Percentiles rank a stretch among this genome's conserved stretches.
These are phyloP conservation scores for Istiophorus platypterus DNA, from an alignment of 2,113 vertebrate species.

Conservation along the genomic window DNA sequence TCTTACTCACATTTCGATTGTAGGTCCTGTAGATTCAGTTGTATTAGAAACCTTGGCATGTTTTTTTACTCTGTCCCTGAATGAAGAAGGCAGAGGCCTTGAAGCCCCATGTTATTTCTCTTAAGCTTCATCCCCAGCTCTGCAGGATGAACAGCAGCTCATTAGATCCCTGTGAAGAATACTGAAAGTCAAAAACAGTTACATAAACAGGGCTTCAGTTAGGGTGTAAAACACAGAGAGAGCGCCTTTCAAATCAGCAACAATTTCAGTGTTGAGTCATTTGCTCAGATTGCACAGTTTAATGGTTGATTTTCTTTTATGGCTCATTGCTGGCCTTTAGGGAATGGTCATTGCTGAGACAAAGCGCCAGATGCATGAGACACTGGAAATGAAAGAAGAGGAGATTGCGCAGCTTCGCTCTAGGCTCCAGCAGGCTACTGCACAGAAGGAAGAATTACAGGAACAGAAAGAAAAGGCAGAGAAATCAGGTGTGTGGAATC, in stretches of 20 bases:
- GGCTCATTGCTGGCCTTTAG: constrained; percentile 77
- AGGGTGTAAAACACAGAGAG: constrained; percentile 9
- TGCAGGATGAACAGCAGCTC: constrained; percentile 51
- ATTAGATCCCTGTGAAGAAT: constrained; percentile 55
- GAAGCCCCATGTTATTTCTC: constrained; percentile 54
- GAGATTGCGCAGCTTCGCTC: constrained; percentile 91
- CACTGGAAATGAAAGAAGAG: constrained; percentile 96
- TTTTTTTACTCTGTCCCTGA: constrained; percentile 43
- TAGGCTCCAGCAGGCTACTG: constrained; percentile 87
- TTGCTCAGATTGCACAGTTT: background rate
- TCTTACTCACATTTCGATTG: constrained; percentile 25
- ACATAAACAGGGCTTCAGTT: constrained; percentile 8
- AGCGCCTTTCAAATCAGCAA: background rate
- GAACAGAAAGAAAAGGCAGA: constrained; percentile 97
- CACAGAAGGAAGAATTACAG: constrained; percentile 90
- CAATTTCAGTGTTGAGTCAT: background rate
- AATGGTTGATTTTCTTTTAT: background rate
- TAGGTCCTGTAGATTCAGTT: constrained; percentile 5
- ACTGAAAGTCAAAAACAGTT: constrained; percentile 43
- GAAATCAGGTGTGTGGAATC: constrained; percentile 88
- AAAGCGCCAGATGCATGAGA: constrained; percentile 98
- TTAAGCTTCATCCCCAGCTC: constrained; percentile 72
- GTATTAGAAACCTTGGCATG: constrained; percentile 28
- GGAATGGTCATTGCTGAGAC: constrained; percentile 99
- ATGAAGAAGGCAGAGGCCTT: constrained; percentile 38